Conservation (phyloP, 2,113 vertebrate species). For the Pteropus alecto region DNA sequence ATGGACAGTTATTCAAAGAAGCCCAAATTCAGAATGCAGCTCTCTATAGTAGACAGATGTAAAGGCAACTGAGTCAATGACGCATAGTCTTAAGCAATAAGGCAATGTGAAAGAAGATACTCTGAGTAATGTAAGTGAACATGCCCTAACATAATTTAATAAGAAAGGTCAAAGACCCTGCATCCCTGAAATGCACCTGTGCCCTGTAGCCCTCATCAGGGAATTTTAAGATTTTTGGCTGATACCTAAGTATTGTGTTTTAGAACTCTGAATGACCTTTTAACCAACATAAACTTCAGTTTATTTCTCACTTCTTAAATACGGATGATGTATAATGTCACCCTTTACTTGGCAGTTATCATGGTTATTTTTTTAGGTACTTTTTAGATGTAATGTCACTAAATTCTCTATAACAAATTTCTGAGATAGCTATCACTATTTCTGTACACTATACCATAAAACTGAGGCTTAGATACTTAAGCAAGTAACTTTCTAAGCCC, state of each 20-base stretch:
- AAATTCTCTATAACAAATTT: not conserved
- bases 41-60: not conserved
- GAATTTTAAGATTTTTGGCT: not conserved
- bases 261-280: not conserved
- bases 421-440: not conserved
- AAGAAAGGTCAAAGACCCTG: not conserved
- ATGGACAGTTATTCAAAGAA: not conserved
- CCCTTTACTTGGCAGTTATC: not conserved
- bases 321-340: not conserved
- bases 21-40: not conserved
- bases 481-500: not conserved
- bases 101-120: not conserved
- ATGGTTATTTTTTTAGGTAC: not conserved
- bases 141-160: not conserved
- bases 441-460: not conserved
- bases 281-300: not conserved
- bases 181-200: not conserved
- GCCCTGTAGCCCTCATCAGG: not conserved
- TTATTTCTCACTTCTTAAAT: not conserved
- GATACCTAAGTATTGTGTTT: not conserved
- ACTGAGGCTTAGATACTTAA: not conserved
- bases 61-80: not conserved
- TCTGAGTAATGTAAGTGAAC: not conserved
- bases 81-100: not conserved
- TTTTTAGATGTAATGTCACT: not conserved